These are phyloP conservation scores for Cepaea hortensis DNA, from an alignment of 2,888 invertebrate genomes.

Conservation along the genomic window DNA sequence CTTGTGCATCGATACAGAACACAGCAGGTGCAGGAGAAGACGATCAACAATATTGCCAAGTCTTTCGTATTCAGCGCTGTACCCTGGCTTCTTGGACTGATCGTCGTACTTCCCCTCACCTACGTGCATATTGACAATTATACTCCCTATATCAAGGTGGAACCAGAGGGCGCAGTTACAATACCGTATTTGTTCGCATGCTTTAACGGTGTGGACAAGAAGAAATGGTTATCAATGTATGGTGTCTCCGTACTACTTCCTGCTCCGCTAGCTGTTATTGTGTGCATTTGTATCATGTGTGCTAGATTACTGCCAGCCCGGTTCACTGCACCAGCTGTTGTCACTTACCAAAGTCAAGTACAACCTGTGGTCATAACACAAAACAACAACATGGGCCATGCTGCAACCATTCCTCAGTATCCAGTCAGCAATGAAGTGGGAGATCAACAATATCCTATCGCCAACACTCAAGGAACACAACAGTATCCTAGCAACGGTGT, in stretches of 20 bases:
- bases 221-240: not conserved
- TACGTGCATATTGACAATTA: not conserved
- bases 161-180: not conserved
- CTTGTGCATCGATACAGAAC: not conserved
- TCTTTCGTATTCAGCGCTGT: not conserved
- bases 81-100: slow-evolving; percentile 20
- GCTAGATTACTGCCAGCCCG: not conserved
- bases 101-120: slow-evolving; percentile 6
- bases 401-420: too few relatives aligned
- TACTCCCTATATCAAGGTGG: fast-evolving
- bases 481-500: too few relatives aligned
- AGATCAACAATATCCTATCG: too few relatives aligned
- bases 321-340: too few relatives aligned
- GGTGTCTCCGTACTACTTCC: not conserved
- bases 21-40: not conserved
- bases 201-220: not conserved
- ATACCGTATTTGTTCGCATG: not conserved
- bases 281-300: not conserved
- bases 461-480: too few relatives aligned
- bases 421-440: not conserved
- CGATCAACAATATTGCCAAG: not conserved
- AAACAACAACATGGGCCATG: too few relatives aligned
- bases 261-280: not conserved
- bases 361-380: not conserved
- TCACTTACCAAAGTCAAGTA: not conserved